These are phyloP conservation scores for Stenodema calcarata DNA, from an alignment of 2,888 invertebrate genomes.

Conservation along the genomic window DNA sequence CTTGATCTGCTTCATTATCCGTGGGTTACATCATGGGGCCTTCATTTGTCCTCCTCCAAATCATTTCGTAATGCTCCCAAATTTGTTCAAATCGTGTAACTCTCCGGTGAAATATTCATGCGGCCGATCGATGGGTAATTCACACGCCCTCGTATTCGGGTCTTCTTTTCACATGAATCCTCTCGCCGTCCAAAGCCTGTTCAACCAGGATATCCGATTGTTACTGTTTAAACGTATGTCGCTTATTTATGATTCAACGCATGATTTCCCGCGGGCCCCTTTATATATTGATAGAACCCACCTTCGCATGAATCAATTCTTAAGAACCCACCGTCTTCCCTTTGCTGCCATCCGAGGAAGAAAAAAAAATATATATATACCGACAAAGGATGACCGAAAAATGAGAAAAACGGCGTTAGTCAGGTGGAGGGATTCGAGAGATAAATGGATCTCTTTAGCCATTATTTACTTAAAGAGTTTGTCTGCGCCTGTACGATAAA, in stretches of 20 bases:
- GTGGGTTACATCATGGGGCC: too few species aligned
- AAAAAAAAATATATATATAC: too few species aligned
- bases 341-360: background rate
- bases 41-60: too few species aligned
- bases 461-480: background rate
- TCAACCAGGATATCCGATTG: background rate
- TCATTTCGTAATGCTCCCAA: too few species aligned
- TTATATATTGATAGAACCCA: background rate
- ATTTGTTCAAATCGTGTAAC: too few species aligned
- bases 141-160: too few species aligned
- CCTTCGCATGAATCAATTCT: background rate
- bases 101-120: too few species aligned
- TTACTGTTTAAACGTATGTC: background rate
- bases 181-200: background rate
- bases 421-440: background rate
- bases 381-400: background rate
- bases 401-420: background rate
- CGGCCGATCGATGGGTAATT: too few species aligned
- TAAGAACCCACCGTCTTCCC: background rate
- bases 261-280: background rate
- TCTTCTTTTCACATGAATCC: background rate
- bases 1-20: too few species aligned
- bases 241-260: background rate
- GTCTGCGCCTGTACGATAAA: background rate
- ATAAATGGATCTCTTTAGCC: background rate